Base-by-base conservation (phyloP, 2,888 invertebrate genomes). In the Xestia sexstrigata region DNA sequence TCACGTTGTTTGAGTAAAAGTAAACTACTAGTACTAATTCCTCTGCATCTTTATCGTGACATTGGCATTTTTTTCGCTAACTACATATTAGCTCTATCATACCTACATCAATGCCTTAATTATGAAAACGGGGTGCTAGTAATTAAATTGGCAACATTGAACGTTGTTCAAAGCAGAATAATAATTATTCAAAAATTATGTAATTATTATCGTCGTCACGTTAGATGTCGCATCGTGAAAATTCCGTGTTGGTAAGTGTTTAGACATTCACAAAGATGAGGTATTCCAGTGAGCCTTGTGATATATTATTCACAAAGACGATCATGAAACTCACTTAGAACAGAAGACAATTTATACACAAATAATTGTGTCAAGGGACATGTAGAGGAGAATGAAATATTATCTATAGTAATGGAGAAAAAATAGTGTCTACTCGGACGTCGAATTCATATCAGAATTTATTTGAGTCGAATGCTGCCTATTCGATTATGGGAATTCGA, bases 291-390 rank as follows among this genome's bases (percentile, higher is more conserved):
- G 55, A 85, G 60, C 47, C 62, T 52, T 70, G 30, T 49, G n/a
- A 85, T 81, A 74, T 83, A 83, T 84, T 81, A 83, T 83, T 84
- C 63, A 74, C 70, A 76, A 69, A 83, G 81, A 45, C 60, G 39
- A 74, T 76, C 67, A 68, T 17, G 39, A 70, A 26, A 66, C 47
- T 26, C 26, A 20, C 30, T 49, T 47, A 13, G 35, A 47, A 80
- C 68, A 49, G 65, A 42, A 60, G 39, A 81, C 26, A 26, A 26
- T 62, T 58, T n/a, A 9, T 62, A 20, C 20, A 15, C 35, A 30
- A 42, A 66, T 26, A 62, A 73, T 55, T 49, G 62, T 71, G 26
- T 52, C 9, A 62, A 17, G 30, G 17, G n/a, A 23, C 60, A 6
- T 11, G 9, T 42, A n/a, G 0, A 39, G 13, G 1, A 45, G 6